Evolutionary conservation across 2,113 vertebrate species (phyloP), one percentile per base, ranked within the genome.

Genomic region (Tenrec ecaudatus): DNA sequence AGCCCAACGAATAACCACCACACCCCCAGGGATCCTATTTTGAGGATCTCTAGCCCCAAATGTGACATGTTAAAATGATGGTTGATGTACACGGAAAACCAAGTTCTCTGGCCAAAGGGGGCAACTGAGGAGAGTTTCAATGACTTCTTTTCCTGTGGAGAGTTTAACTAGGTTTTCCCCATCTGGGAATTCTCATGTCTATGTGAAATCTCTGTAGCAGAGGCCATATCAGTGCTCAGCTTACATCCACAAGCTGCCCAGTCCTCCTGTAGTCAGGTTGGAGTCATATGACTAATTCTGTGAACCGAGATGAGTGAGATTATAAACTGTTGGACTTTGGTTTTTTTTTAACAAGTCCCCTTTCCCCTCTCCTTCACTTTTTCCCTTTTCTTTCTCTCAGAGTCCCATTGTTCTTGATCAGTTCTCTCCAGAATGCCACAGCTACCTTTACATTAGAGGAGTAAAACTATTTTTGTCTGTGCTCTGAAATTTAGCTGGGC

Each of bases 171-270:
- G 82, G 10, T 92, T 85, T 81, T 53, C n/a, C 64, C 38, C 25
- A 47, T 43, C 68, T 92, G 40, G 25, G 75, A 90, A 73, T 76
- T 53, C 73, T 82, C 66, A 25, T 77, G 81, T 93, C 78, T 78
- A 60, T 25, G 6, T 82, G 40, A 90, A 71, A 58, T 93, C 36
- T 85, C 53, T 31, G 66, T 2, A 16, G 25, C 19, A 68, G 25
- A 71, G 20, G 69, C 1, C 43, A 6, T 8, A 62, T 53, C 7
- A 7, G 40, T 40, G 40, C 40, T 40, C 40, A 40, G 40, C 40
- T 40, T 40, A 40, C 3, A 53, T 53, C 47, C 12, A 15, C 23
- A 10, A 27, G 36, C 53, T 43, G 93, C 60, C 60, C 19, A 76
- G 64, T 58, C 12, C 31, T n/a, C 66, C 0, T 58, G 19, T 3